Conservation (phyloP, 2,888 invertebrate species). For the Anagyrus pseudococci region DNA sequence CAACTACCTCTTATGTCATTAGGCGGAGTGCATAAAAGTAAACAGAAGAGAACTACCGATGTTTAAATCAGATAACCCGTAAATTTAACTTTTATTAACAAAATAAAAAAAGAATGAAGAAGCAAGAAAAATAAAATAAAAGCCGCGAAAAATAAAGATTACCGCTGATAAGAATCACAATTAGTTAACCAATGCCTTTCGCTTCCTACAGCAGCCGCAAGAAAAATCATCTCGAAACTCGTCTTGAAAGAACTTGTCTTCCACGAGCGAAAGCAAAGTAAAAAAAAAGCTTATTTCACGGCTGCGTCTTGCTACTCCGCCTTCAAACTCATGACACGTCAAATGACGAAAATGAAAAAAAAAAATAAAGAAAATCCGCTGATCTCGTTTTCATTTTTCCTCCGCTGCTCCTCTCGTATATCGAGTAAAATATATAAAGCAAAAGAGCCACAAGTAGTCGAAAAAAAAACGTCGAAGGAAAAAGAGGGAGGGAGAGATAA, state of each 20-base stretch:
- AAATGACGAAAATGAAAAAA: background rate
- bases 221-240: background rate
- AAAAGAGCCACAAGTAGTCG: constrained; percentile 10
- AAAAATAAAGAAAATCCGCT: constrained; percentile 13
- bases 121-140: too few relatives aligned
- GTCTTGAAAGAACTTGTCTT: background rate
- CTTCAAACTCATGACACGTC: background rate
- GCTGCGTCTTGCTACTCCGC: background rate
- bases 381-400: constrained; percentile 29
- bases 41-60: background rate
- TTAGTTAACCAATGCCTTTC: background rate
- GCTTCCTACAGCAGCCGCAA: background rate
- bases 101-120: too few relatives aligned
- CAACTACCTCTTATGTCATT: background rate
- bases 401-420: background rate
- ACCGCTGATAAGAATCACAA: background rate
- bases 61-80: background rate
- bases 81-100: background rate
- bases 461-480: background rate
- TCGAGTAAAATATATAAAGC: constrained; percentile 30
- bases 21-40: background rate
- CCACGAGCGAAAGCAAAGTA: background rate
- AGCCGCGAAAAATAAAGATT: background rate
- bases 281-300: background rate
- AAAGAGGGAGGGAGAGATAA: background rate